Evolutionary conservation across 2,113 vertebrate species (phyloP).

Genomic region (Ophthalmolycus amberensis): DNA sequence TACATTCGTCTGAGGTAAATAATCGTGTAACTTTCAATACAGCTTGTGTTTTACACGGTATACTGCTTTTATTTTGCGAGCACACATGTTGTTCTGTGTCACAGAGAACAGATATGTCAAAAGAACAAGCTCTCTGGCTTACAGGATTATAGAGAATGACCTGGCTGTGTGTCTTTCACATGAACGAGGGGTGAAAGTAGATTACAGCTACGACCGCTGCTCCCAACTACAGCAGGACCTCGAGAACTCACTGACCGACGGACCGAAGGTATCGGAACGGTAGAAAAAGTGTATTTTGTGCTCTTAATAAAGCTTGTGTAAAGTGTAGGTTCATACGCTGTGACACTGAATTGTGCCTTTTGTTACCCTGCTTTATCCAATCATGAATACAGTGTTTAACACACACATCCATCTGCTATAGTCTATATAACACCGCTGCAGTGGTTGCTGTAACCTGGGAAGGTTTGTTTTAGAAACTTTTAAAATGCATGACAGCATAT

Average conservation of each 20-base stretch:
- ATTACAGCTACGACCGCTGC: neutral
- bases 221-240: neutral
- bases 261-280: neutral
- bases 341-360: constrained; percentile 16
- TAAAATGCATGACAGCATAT: neutral
- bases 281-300: neutral
- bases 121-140: constrained; percentile 9
- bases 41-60: neutral
- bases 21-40: constrained; percentile 1
- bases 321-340: neutral
- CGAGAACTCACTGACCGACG: neutral
- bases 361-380: neutral
- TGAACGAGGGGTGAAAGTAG: constrained; percentile 15
- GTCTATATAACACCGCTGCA: neutral
- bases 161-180: constrained; percentile 21
- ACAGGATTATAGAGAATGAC: constrained; percentile 35
- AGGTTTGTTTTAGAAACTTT: neutral
- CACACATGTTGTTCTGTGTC: neutral
- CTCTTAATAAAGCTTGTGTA: neutral
- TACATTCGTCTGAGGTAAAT: neutral
- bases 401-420: neutral
- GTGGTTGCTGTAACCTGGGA: neutral
- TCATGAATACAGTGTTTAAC: neutral
- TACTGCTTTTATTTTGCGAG: neutral
- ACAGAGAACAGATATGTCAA: neutral